phyloP scores from a whole-genome alignment of 2,888 invertebrate genomes.

The Drosophila barbarae region DNA sequence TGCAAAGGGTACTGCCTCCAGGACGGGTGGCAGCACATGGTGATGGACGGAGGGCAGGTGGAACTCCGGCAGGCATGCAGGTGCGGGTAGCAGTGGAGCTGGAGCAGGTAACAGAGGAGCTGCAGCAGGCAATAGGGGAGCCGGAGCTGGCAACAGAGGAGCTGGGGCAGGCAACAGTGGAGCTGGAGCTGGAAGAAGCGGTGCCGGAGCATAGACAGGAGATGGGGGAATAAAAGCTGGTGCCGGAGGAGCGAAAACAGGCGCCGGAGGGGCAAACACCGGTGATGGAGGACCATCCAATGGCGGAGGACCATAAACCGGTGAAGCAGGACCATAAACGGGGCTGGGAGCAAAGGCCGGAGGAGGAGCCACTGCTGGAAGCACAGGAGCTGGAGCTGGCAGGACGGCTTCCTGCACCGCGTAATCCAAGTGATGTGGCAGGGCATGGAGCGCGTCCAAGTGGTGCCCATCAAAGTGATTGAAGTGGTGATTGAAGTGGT shows the following conservation, averaged over 20 bases:
- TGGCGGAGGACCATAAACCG: constrained; percentile 23
- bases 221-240: constrained; percentile 19
- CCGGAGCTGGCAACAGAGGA: constrained; percentile 22
- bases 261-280: constrained; percentile 43
- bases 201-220: constrained; percentile 27
- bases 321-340: constrained; percentile 6
- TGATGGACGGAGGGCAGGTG: constrained; percentile 59
- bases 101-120: constrained; percentile 37
- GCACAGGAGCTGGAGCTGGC: constrained; percentile 17
- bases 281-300: constrained; percentile 29
- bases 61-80: constrained; percentile 34
- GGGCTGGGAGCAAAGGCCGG: constrained; percentile 22
- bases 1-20: constrained; percentile 67
- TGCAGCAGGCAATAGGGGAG: constrained; percentile 22
- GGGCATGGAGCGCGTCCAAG: constrained; percentile 45
- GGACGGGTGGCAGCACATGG: constrained; percentile 57
- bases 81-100: constrained; percentile 34
- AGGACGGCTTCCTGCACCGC: constrained; percentile 44
- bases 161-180: constrained; percentile 22
- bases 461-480: constrained; percentile 62
- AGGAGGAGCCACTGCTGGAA: constrained; percentile 31
- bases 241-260: constrained; percentile 20
- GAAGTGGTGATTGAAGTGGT: constrained; percentile 54
- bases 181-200: constrained; percentile 26
- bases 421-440: constrained; percentile 65